A percentile compares a stretch with the other conserved stretches of the same genome.
Evolutionary conservation across 2,113 vertebrate species (phyloP).

Genomic region (Sitta europaea): DNA sequence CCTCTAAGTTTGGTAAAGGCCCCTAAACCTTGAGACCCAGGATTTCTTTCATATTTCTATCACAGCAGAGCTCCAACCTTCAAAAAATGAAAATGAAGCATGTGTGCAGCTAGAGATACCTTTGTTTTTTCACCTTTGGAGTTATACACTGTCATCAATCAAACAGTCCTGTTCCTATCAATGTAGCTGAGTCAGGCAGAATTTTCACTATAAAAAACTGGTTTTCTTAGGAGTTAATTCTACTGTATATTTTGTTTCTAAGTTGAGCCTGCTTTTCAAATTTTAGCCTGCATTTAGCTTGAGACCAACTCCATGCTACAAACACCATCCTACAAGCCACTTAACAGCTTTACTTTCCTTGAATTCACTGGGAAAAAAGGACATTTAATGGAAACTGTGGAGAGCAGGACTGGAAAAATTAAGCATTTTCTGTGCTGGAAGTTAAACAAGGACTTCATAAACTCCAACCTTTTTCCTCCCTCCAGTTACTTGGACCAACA

Average conservation of each 20-base stretch:
- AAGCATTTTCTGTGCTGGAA: background rate
- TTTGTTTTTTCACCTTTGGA: background rate
- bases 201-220: background rate
- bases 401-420: background rate
- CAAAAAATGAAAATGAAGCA: background rate
- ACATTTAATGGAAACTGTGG: background rate
- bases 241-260: background rate
- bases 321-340: background rate
- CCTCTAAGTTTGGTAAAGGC: background rate
- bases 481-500: background rate
- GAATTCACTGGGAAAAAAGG: background rate
- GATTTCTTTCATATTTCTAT: background rate
- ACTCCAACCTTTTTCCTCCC: background rate
- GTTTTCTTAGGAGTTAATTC: background rate
- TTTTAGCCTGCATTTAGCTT: background rate
- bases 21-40: background rate
- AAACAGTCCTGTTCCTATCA: rapidly evolving
- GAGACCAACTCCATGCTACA: background rate
- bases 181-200: background rate
- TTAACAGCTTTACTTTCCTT: background rate
- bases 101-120: background rate
- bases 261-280: background rate
- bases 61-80: background rate
- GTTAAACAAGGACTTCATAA: background rate
- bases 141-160: background rate